phyloP scores from a whole-genome alignment of 2,797 vertebrate species.

The Esox lucius region DNA sequence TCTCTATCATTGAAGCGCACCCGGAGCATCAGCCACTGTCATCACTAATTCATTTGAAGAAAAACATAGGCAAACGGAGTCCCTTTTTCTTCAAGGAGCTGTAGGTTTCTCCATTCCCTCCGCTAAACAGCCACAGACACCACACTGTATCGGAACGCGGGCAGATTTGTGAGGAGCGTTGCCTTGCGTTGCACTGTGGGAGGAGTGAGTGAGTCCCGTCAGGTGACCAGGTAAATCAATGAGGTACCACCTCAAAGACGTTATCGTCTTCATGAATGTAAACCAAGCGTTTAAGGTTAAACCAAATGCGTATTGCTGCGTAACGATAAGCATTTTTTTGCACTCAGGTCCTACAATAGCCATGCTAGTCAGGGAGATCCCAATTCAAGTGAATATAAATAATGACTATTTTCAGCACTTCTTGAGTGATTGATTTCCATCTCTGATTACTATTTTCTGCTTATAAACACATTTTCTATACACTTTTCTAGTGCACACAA shows the following conservation, averaged over 20 bases:
- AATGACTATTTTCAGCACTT: neutral
- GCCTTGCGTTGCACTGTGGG: conserved; percentile 44
- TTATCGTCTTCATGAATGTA: neutral
- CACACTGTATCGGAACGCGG: conserved; percentile 33
- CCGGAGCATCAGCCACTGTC: conserved; percentile 66
- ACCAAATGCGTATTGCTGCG: too few relatives aligned
- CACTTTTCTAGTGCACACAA: too few relatives aligned
- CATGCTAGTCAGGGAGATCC: neutral
- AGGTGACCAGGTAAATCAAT: conserved; percentile 61
- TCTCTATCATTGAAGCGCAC: conserved; percentile 47
- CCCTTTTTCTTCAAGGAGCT: conserved; percentile 45
- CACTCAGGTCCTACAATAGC: too few relatives aligned
- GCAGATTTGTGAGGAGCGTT: conserved; percentile 43
- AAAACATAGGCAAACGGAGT: conserved; percentile 52
- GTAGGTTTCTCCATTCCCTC: conserved; percentile 44
- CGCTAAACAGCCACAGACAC: conserved; percentile 33
- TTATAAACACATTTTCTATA: too few relatives aligned
- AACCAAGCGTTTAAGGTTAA: neutral
- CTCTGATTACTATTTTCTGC: neutral
- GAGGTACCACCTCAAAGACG: conserved; percentile 13
- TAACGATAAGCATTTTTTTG: too few relatives aligned
- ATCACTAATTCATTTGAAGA: conserved; percentile 75
- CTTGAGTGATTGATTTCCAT: neutral
- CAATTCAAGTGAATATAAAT: neutral
- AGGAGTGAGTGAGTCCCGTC: conserved; percentile 67